Percentiles rank a stretch among this genome's conserved stretches.
These are phyloP conservation scores for Sus cebifrons DNA, from an alignment of 2,797 vertebrate genomes.

Conservation along the genomic window DNA sequence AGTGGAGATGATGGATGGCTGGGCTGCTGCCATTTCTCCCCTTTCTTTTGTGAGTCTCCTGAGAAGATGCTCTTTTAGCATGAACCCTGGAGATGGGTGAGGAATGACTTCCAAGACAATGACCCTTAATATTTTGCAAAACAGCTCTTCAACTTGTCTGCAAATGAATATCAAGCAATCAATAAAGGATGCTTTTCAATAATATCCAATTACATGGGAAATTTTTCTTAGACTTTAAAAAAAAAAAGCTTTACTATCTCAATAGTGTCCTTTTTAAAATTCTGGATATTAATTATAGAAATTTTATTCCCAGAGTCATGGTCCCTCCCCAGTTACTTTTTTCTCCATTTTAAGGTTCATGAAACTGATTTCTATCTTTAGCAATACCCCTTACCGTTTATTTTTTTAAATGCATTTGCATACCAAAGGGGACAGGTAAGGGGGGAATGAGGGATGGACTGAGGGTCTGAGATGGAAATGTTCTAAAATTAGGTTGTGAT, in stretches of 20 bases:
- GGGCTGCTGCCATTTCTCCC: background rate
- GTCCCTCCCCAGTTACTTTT: background rate
- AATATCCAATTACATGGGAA: background rate
- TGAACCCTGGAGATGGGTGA: background rate
- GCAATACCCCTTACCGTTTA: background rate
- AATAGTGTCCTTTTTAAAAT: background rate
- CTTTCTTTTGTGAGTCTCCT: background rate
- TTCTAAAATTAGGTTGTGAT: no score
- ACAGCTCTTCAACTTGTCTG: no score
- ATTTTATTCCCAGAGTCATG: background rate
- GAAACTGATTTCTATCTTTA: background rate
- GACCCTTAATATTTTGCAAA: background rate
- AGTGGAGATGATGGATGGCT: rapidly evolving
- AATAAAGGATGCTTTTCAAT: background rate
- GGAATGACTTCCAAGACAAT: background rate
- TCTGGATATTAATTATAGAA: background rate
- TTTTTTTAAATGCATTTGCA: background rate
- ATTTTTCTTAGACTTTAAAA: background rate
- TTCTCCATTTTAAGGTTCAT: background rate
- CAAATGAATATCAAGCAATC: background rate
- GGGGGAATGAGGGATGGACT: no score
- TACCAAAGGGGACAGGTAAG: no score
- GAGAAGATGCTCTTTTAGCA: background rate
- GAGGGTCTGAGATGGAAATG: no score
- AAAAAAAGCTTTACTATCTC: background rate